phyloP scores from a whole-genome alignment of 2,888 invertebrate species.

The Drosophila meridionalis region DNA sequence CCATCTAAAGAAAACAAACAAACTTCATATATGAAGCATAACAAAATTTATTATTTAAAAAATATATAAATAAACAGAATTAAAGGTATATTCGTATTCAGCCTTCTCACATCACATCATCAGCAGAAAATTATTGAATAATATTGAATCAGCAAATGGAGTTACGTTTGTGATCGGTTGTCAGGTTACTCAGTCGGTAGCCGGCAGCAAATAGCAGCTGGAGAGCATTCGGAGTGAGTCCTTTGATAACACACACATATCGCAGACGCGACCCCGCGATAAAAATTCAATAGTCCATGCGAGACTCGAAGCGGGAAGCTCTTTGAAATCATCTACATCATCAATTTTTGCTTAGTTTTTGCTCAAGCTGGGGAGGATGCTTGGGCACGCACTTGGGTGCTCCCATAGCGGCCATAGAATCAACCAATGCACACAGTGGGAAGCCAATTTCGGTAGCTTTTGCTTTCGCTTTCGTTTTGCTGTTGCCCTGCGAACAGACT shows the following conservation, averaged over 20 bases:
- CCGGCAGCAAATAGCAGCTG: background rate
- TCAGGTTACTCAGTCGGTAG: background rate
- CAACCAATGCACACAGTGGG: constrained; percentile 60
- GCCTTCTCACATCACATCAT: background rate
- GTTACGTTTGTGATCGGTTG: constrained; percentile 8
- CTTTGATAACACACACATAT: constrained; percentile 14
- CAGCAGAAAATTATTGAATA: background rate
- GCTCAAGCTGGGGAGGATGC: background rate
- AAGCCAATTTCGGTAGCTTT: constrained; percentile 65
- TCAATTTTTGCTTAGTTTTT: constrained; percentile 35
- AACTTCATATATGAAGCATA: background rate
- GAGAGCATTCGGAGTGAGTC: constrained; percentile 1
- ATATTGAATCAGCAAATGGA: background rate
- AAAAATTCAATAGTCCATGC: constrained; percentile 38
- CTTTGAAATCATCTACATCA: constrained; percentile 42
- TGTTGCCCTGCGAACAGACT: constrained; percentile 14
- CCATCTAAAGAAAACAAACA: background rate
- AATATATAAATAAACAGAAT: background rate
- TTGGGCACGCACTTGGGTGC: constrained; percentile 48
- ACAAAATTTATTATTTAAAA: background rate
- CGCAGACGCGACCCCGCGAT: constrained; percentile 10
- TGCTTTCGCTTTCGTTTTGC: background rate
- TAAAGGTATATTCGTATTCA: background rate
- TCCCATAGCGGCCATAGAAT: constrained; percentile 60
- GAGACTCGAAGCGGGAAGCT: constrained; percentile 1